Evolutionary conservation across 2,888 invertebrate genomes (phyloP).

Genomic region (Parasteatoda lunata): DNA sequence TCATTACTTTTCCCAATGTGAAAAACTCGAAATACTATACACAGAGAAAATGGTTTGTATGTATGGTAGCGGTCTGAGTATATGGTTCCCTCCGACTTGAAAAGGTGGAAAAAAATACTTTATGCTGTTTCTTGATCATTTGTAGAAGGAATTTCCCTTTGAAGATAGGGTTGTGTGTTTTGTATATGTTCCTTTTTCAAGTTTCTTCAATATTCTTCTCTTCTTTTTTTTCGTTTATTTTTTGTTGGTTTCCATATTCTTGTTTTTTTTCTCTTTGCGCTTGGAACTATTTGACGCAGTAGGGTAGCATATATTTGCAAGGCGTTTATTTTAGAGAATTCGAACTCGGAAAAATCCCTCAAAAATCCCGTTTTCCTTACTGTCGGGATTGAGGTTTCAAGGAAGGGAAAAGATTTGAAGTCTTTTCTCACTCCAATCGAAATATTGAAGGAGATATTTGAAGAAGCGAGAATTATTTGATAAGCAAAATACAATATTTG

Average conservation of each 20-base stretch:
- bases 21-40: constrained; percentile 52
- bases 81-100: constrained; percentile 39
- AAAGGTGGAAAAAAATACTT: constrained; percentile 17
- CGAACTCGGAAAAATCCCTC: neutral
- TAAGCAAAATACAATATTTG: too few relatives aligned
- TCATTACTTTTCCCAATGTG: constrained; percentile 49
- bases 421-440: too few relatives aligned
- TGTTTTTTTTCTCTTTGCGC: constrained; percentile 31
- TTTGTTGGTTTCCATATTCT: constrained; percentile 27
- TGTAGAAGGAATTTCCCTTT: constrained; percentile 50
- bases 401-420: neutral
- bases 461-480: too few relatives aligned
- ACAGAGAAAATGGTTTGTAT: constrained; percentile 49
- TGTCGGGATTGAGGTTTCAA: neutral
- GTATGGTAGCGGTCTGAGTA: constrained; percentile 38
- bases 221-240: constrained; percentile 7
- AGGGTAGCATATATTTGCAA: constrained; percentile 25
- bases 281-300: constrained; percentile 10
- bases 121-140: constrained; percentile 39
- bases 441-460: too few relatives aligned
- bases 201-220: constrained; percentile 11
- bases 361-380: neutral
- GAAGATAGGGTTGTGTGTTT: constrained; percentile 37
- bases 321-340: constrained; percentile 57
- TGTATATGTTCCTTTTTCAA: constrained; percentile 7